These are phyloP conservation scores for Anastrepha obliqua DNA, from an alignment of 1,140 invertebrate species.

Conservation along the genomic window DNA sequence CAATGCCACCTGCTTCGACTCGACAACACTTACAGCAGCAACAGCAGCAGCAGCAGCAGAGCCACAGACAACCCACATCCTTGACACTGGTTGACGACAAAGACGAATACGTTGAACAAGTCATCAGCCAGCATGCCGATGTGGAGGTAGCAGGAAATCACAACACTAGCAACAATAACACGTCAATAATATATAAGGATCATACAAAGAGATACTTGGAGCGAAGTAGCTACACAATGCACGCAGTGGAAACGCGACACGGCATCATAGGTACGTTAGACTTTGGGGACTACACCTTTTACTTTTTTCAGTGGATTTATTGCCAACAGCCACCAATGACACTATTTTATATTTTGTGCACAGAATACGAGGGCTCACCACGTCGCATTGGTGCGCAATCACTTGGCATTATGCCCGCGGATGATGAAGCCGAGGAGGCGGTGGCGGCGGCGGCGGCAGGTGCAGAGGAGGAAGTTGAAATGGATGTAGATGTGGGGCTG, in stretches of 20 bases:
- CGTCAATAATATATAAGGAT: slow-evolving; percentile 55
- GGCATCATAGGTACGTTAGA: slow-evolving; percentile 69
- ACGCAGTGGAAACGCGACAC: slow-evolving; percentile 68
- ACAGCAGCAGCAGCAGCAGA: slow-evolving; percentile 34
- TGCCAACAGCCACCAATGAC: slow-evolving; percentile 7
- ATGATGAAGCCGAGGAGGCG: slow-evolving; percentile 49
- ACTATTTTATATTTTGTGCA: background rate
- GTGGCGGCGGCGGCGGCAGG: background rate
- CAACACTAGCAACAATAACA: slow-evolving; percentile 36
- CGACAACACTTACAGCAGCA: slow-evolving; percentile 55
- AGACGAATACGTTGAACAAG: slow-evolving; percentile 30
- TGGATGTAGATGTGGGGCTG: slow-evolving; percentile 62
- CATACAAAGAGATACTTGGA: slow-evolving; percentile 63
- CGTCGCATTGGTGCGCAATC: slow-evolving; percentile 82
- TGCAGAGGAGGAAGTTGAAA: slow-evolving; percentile 59
- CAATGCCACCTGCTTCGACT: slow-evolving; percentile 8
- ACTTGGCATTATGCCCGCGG: slow-evolving; percentile 57
- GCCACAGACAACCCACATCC: slow-evolving; percentile 44
- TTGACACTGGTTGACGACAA: slow-evolving; percentile 49
- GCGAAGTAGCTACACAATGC: slow-evolving; percentile 67
- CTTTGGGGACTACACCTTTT: background rate
- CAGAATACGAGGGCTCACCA: slow-evolving; percentile 92
- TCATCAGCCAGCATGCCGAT: slow-evolving; percentile 25
- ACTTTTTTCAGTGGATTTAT: background rate
- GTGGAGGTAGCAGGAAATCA: slow-evolving; percentile 34